Evolutionary conservation across 2,888 invertebrate genomes (phyloP).

Genomic region (Limnephilus auricula): DNA sequence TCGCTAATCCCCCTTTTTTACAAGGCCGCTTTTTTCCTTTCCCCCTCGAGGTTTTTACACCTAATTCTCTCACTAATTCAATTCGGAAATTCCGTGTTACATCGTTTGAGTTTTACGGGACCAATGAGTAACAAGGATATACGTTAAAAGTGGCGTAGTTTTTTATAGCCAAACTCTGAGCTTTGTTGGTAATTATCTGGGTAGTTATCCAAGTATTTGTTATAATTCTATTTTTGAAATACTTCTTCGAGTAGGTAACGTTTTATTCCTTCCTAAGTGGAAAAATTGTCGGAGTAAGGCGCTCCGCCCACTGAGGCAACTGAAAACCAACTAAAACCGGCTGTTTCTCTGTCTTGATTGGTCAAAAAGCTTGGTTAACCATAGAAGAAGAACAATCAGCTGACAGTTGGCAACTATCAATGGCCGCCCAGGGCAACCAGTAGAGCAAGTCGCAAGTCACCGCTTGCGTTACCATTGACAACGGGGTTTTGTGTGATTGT

Average conservation of each 20-base stretch:
- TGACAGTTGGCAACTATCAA: too few relatives aligned
- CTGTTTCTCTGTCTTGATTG: too few relatives aligned
- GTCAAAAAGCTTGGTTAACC: too few relatives aligned
- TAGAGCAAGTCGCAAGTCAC: too few relatives aligned
- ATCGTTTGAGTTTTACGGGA: too few relatives aligned
- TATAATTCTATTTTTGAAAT: neutral
- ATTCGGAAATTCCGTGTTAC: neutral
- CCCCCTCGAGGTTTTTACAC: neutral
- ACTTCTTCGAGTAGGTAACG: neutral
- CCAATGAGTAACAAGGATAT: neutral
- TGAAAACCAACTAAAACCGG: too few relatives aligned
- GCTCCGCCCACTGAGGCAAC: too few relatives aligned
- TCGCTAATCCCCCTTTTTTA: neutral
- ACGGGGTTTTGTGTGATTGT: too few relatives aligned
- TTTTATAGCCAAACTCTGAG: neutral
- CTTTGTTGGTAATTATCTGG: neutral
- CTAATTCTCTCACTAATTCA: constrained; percentile 2
- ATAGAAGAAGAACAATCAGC: too few relatives aligned
- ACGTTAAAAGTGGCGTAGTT: neutral
- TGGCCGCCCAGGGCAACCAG: too few relatives aligned
- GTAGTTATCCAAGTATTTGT: neutral
- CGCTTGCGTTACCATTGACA: too few relatives aligned
- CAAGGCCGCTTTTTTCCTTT: neutral
- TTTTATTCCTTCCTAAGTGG: neutral
- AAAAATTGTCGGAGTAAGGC: too few relatives aligned